A percentile compares a stretch with the other conserved stretches of the same genome.
phyloP scores from a whole-genome alignment of 2,888 invertebrate species.

The Argynnis bischoffii region DNA sequence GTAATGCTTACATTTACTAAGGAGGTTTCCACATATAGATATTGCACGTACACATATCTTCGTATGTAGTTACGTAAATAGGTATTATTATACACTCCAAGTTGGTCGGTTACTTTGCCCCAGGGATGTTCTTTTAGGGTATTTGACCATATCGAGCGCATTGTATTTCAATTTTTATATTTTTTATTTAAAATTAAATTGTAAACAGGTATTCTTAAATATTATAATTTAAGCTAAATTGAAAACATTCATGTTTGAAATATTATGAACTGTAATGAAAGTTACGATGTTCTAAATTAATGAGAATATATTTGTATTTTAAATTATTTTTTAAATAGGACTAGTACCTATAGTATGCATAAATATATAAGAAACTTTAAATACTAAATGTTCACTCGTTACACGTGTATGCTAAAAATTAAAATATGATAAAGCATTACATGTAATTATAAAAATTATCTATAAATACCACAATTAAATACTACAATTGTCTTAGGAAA shows the following conservation, averaged over 20 bases:
- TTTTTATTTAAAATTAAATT: conserved; percentile 7
- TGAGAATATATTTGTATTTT: too few relatives aligned
- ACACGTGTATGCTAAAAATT: too few relatives aligned
- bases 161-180: conserved; percentile 14
- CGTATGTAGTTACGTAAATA: conserved; percentile 47
- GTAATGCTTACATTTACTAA: conserved; percentile 1
- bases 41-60: conserved; percentile 5
- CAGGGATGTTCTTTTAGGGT: conserved; percentile 51
- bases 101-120: conserved; percentile 51
- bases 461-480: conserved; percentile 19
- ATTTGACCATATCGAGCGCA: conserved; percentile 41
- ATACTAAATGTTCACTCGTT: too few relatives aligned
- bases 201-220: not conserved
- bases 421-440: too few relatives aligned
- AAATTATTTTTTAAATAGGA: too few relatives aligned
- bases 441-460: conserved; percentile 14
- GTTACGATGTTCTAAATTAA: too few relatives aligned
- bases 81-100: conserved; percentile 56
- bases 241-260: too few relatives aligned
- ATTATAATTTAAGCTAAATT: too few relatives aligned
- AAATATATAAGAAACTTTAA: too few relatives aligned
- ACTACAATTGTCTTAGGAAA: not conserved
- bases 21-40: conserved; percentile 8
- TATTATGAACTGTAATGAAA: too few relatives aligned
- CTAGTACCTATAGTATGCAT: too few relatives aligned